Evolutionary conservation across 2,797 vertebrate genomes (phyloP).

Genomic region (Squalus acanthias): DNA sequence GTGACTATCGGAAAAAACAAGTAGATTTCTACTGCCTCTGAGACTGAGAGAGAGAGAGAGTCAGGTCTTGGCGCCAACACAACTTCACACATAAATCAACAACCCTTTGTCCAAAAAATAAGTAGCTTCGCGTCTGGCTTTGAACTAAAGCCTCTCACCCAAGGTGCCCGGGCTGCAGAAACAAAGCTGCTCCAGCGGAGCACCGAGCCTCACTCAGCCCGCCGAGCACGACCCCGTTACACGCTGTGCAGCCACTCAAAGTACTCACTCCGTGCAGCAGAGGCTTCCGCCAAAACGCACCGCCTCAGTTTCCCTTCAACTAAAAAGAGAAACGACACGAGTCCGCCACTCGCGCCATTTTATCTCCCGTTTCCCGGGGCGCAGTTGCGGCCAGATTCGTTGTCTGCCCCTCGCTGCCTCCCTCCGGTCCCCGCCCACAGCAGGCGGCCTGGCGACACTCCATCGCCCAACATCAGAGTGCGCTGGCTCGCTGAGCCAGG

Average conservation of each 20-base stretch:
- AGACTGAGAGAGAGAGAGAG: not conserved
- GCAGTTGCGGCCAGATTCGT: not conserved
- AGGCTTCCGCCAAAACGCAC: too few relatives aligned
- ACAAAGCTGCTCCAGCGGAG: not conserved
- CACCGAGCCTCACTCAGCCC: not conserved
- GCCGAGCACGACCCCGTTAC: not conserved
- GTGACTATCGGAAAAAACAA: not conserved
- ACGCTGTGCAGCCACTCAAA: not conserved
- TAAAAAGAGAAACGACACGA: not conserved
- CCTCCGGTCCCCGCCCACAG: not conserved
- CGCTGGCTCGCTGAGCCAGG: not conserved
- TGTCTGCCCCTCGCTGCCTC: not conserved
- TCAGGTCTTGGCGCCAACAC: not conserved
- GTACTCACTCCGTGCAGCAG: not conserved
- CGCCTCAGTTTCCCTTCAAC: not conserved
- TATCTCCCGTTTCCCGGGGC: not conserved
- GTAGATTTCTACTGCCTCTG: slow-evolving; percentile 22
- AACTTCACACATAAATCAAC: not conserved
- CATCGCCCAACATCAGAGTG: not conserved
- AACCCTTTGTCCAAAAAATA: not conserved
- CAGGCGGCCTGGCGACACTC: too few relatives aligned
- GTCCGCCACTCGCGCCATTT: slow-evolving; percentile 4
- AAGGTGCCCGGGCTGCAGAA: not conserved
- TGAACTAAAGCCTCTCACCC: not conserved
- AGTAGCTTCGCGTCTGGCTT: too few relatives aligned